Evolutionary conservation across 2,888 invertebrate species (phyloP), one percentile per base, ranked within the genome.

Genomic region (Lydus trimaculatus): DNA sequence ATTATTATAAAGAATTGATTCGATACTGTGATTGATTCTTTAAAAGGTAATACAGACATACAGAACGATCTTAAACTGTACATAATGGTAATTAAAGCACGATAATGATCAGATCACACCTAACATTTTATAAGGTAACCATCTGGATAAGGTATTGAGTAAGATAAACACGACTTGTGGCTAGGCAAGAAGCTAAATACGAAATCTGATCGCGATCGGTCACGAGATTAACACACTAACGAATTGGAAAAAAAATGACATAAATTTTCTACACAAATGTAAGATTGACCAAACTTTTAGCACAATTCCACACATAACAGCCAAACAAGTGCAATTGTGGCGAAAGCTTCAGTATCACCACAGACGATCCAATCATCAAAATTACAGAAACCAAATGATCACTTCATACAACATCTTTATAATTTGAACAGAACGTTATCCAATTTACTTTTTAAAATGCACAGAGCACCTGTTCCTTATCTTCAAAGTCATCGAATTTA

Each of bases 41-140:
- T 31, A 28, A 39, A 65, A 60, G 33, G 25, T 25, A 60, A n/a
- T 36, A 13, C 17, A 43, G 9, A 9, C 11, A 33, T 33, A 2
- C 8, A 33, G 9, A 20, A 20, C 48, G 48, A 48, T 48, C 7
- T 48, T 48, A 2, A 48, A 48, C 58, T 33, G 31, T 58, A 33
- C 25, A 33, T 58, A 58, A 64, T 64, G 39, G 64, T 58, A 58
- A 64, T 64, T 64, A 64, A 64, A 36, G 20, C 36, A 58, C 25
- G 64, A 23, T 56, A 64, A 58, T 31, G 58, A 63, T 59, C 60
- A 33, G 15, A 28, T 66, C 31, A 28, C 62, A 66, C 62, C 36
- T 65, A 23, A 60, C 64, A 36, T 48, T 58, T 66, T n/a, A 63
- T 48, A 48, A 48, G 43, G 17, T 20, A 48, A 48, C 48, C 48